Evolutionary conservation across 2,888 invertebrate species (phyloP).

Genomic region (Seladonia tumulorum): DNA sequence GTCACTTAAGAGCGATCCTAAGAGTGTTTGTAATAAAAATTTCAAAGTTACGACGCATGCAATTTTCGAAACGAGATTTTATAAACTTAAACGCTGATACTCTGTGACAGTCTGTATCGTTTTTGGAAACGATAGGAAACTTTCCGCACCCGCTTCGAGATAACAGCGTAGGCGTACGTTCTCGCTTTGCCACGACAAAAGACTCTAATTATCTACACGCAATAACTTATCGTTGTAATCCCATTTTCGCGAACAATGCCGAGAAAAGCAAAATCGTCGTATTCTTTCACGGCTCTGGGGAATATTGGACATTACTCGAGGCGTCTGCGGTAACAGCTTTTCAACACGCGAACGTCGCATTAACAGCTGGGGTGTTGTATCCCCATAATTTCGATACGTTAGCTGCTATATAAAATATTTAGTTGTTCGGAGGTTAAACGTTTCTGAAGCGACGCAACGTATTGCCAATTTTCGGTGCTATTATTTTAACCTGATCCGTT

Average conservation of each 20-base stretch:
- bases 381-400: slow-evolving; percentile 54
- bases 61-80: background rate
- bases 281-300: slow-evolving; percentile 70
- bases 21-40: background rate
- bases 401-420: slow-evolving; percentile 54
- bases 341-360: slow-evolving; percentile 80
- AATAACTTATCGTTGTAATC: slow-evolving; percentile 74
- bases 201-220: slow-evolving; percentile 71
- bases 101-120: background rate
- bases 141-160: background rate
- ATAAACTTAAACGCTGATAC: background rate
- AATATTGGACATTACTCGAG: slow-evolving; percentile 81
- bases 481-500: background rate
- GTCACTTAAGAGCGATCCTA: too few relatives aligned
- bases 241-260: slow-evolving; percentile 75
- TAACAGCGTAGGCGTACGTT: slow-evolving; percentile 18
- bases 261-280: slow-evolving; percentile 52
- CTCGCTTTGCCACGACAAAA: slow-evolving; percentile 63
- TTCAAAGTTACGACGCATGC: background rate
- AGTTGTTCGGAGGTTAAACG: slow-evolving; percentile 19
- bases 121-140: background rate
- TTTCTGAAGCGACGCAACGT: background rate
- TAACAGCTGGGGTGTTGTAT: slow-evolving; percentile 71
- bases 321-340: slow-evolving; percentile 77
- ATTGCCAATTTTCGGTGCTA: background rate